Percentiles rank a stretch among this genome's conserved stretches.
These are phyloP conservation scores for Platorchestia sp. DNA, from an alignment of 1,140 invertebrate genomes.

Conservation along the genomic window DNA sequence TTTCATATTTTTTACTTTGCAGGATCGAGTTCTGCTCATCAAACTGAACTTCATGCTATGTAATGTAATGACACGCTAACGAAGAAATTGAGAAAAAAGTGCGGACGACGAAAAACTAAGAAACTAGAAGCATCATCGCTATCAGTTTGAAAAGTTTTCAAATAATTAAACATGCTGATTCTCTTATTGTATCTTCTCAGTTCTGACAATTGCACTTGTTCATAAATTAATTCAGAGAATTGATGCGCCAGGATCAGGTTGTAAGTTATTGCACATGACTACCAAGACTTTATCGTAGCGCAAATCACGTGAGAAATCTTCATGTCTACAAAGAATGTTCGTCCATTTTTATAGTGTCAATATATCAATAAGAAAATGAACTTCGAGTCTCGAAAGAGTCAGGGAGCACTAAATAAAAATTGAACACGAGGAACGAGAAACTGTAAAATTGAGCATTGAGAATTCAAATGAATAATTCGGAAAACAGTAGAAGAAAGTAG, in stretches of 20 bases:
- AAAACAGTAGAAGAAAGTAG: constrained; percentile 7
- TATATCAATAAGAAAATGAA: background rate
- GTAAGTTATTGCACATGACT: background rate
- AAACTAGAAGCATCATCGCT: background rate
- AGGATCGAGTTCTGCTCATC: too few species aligned
- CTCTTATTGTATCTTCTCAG: background rate
- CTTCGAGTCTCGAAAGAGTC: background rate
- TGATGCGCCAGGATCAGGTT: background rate
- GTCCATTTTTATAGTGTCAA: background rate
- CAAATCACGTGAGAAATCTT: background rate
- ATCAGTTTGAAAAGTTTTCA: background rate
- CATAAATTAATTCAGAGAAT: background rate
- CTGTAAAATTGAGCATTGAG: too few species aligned
- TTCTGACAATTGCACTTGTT: background rate
- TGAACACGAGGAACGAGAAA: background rate
- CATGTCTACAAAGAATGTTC: background rate
- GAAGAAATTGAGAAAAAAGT: background rate
- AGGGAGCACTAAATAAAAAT: background rate
- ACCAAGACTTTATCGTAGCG: background rate
- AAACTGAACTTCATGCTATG: background rate
- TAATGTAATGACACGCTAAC: background rate
- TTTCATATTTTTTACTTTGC: background rate
- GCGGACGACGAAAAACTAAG: background rate
- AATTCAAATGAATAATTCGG: background rate
- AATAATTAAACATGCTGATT: background rate